Evolutionary conservation across 2,888 invertebrate species (phyloP).

Genomic region (Acrobasis suavella): DNA sequence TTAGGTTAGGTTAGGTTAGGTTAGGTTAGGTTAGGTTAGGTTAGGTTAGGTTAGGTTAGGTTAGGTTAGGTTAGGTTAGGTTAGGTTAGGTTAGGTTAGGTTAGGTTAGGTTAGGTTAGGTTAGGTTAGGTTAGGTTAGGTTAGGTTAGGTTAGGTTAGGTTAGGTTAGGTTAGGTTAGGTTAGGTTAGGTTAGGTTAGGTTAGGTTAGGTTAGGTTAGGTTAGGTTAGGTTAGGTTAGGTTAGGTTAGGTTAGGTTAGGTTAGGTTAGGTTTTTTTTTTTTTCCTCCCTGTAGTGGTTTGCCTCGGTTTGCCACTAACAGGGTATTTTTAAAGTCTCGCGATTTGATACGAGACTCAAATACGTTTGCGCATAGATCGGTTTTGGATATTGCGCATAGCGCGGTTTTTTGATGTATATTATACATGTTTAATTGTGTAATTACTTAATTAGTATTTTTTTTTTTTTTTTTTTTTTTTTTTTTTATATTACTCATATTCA

Average conservation of each 20-base stretch:
- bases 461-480: too few relatives aligned
- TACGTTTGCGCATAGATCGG: too few relatives aligned
- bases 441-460: too few relatives aligned
- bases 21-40: constrained; percentile 37
- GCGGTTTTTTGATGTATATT: too few relatives aligned
- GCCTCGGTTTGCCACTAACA: too few relatives aligned
- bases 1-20: constrained; percentile 41
- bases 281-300: too few relatives aligned
- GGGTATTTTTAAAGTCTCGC: too few relatives aligned
- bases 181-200: constrained; percentile 39
- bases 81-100: constrained; percentile 38
- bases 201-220: constrained; percentile 32
- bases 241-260: constrained; percentile 37
- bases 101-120: constrained; percentile 38
- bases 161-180: constrained; percentile 37
- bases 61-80: constrained; percentile 37
- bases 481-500: too few relatives aligned
- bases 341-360: too few relatives aligned
- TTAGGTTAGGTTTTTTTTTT: too few relatives aligned
- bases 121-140: constrained; percentile 39
- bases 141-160: constrained; percentile 38
- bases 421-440: too few relatives aligned
- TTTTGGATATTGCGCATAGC: too few relatives aligned
- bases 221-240: constrained; percentile 40
- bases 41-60: constrained; percentile 35